phyloP scores from a whole-genome alignment of 2,888 invertebrate genomes.

The Agrochola macilenta region DNA sequence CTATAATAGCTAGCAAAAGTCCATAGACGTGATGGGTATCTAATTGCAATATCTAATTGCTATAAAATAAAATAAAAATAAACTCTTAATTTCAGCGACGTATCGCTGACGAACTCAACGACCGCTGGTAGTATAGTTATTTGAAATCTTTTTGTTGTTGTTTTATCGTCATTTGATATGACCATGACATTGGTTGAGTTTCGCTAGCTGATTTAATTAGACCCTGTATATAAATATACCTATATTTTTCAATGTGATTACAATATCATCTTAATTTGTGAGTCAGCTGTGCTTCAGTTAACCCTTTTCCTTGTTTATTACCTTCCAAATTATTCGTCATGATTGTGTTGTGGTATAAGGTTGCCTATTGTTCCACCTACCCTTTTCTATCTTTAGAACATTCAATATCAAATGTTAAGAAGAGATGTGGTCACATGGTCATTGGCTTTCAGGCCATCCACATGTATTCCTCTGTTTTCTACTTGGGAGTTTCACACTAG shows the following conservation, averaged over 20 bases:
- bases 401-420: neutral
- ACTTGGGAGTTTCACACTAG: neutral
- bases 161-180: neutral
- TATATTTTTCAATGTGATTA: neutral
- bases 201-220: neutral
- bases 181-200: neutral
- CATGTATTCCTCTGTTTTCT: neutral
- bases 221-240: neutral
- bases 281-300: neutral
- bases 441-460: neutral
- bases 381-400: constrained; percentile 7
- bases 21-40: neutral
- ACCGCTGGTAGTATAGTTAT: neutral
- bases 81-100: neutral
- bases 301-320: constrained; percentile 18
- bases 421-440: neutral
- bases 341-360: constrained; percentile 3
- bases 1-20: neutral
- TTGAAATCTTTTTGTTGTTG: neutral
- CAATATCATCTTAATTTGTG: neutral
- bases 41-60: neutral
- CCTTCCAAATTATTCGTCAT: neutral
- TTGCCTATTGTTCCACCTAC: neutral
- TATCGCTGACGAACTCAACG: neutral
- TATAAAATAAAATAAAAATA: neutral